Percentiles rank a stretch among this genome's conserved stretches.
These are phyloP conservation scores for Pseudococcus longispinus DNA, from an alignment of 2,888 invertebrate genomes.

Conservation along the genomic window DNA sequence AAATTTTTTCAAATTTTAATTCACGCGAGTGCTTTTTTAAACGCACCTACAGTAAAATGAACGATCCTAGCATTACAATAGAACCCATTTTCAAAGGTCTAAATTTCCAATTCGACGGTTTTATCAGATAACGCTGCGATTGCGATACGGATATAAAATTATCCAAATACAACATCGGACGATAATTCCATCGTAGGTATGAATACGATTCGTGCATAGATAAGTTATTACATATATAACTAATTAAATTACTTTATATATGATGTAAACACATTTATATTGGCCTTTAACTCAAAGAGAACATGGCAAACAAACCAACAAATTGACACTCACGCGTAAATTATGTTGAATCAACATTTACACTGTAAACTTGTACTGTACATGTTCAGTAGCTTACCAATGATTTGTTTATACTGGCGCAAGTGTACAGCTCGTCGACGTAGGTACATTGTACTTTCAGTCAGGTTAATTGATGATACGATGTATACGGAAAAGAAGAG, in stretches of 20 bases:
- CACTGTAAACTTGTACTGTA: conserved; percentile 20
- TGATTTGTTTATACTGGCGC: conserved; percentile 13
- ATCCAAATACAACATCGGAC: background rate
- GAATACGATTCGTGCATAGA: background rate
- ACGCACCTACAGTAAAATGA: no score
- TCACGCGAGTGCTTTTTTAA: no score
- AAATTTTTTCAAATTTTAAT: no score
- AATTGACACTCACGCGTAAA: conserved; percentile 42
- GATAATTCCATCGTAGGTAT: background rate
- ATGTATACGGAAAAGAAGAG: background rate
- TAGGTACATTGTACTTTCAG: background rate
- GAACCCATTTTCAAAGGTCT: background rate
- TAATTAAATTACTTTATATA: conserved; percentile 41
- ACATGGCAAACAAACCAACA: conserved; percentile 31
- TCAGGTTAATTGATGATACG: conserved; percentile 24
- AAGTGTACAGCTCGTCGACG: background rate
- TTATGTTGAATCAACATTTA: conserved; percentile 44
- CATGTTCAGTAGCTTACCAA: conserved; percentile 7
- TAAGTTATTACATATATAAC: background rate
- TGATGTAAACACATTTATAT: conserved; percentile 26
- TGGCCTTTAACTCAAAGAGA: conserved; percentile 37
- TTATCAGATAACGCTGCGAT: background rate
- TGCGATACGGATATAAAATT: background rate
- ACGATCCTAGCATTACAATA: no score
- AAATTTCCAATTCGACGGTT: background rate